Evolutionary conservation across 1,140 invertebrate species (phyloP), one percentile per base, ranked within the genome.

Genomic region (Maniola jurtina): DNA sequence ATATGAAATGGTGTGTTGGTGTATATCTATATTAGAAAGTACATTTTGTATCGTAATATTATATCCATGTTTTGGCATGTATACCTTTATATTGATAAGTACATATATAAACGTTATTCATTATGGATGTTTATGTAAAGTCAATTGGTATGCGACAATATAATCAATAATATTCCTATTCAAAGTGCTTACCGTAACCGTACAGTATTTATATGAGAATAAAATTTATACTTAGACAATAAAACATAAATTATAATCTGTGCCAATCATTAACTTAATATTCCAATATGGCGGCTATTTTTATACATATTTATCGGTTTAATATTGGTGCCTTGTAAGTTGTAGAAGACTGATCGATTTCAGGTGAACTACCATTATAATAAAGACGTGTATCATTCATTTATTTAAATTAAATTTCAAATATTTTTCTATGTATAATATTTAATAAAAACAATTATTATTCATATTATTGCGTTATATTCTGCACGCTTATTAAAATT

Each of bases 251-350:
- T 60, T 60, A 25, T 25, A n/a, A 55, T 63, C 55, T 67, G 81
- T 85, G 81, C 83, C 76, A 83, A 85, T 79, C 59, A 40, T n/a
- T 58, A 63, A 63, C 52, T 36, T 35, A 58, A 66, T 65, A 61
- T 47, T 65, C 9, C 47, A 62, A 57, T 62, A 72, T 35, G 75
- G 76, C 75, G 75, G 65, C 73, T 83, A 81, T 81, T 80, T 82
- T 79, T 67, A 67, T 57, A 67, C 40, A 61, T 25, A 25, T 57
- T 36, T 56, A 67, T 67, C 60, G 73, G 72, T 71, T 73, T 13
- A 76, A 67, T 73, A 77, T 80, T 68, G 78, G 84, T 85, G 84
- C 84, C 83, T 87, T 85, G 84, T 85, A 83, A 83, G 81, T 87
- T 85, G 68, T 72, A 72, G 65, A 84, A 87, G 84, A 87, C 83